Percentiles rank a stretch among this genome's conserved stretches.
These are phyloP conservation scores for Lomographa bimaculata DNA, from an alignment of 2,888 invertebrate species.

Conservation along the genomic window DNA sequence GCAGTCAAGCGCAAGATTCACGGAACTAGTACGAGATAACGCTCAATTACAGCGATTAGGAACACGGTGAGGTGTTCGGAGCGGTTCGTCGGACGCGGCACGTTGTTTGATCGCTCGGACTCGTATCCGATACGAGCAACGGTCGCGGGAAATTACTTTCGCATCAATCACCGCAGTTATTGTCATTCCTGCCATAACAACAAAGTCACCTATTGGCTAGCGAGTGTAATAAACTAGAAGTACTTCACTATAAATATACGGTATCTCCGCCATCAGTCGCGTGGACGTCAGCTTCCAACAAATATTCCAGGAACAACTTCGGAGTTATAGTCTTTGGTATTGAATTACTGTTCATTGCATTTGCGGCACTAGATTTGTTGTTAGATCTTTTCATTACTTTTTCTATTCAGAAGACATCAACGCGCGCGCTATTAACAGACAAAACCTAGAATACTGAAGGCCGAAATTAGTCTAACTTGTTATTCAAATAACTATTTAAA, in stretches of 20 bases:
- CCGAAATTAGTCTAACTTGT: not conserved
- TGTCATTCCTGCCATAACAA: slow-evolving; percentile 66
- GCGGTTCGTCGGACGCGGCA: slow-evolving; percentile 36
- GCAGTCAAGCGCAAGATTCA: slow-evolving; percentile 46
- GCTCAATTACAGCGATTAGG: slow-evolving; percentile 66
- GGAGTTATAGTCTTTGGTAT: not conserved
- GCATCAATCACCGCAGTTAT: slow-evolving; percentile 72
- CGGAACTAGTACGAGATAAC: slow-evolving; percentile 55
- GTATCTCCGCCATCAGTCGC: slow-evolving; percentile 3
- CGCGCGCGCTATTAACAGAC: slow-evolving; percentile 4
- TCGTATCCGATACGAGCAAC: slow-evolving; percentile 79
- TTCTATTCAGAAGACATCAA: slow-evolving; percentile 20
- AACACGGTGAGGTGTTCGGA: slow-evolving; percentile 35
- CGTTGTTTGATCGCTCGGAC: slow-evolving; percentile 50
- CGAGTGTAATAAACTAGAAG: slow-evolving; percentile 38
- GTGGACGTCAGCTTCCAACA: not conserved
- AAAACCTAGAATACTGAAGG: not conserved
- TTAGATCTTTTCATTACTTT: not conserved
- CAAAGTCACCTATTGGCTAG: slow-evolving; percentile 42
- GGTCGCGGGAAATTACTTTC: slow-evolving; percentile 73
- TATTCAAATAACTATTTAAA: slow-evolving; percentile 1
- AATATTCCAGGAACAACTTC: slow-evolving; percentile 4
- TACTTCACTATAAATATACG: slow-evolving; percentile 20
- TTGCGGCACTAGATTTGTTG: slow-evolving; percentile 1
- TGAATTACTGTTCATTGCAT: too few species aligned